Conservation (phyloP, 2,113 vertebrate genomes). For the Pygoscelis adeliae region DNA sequence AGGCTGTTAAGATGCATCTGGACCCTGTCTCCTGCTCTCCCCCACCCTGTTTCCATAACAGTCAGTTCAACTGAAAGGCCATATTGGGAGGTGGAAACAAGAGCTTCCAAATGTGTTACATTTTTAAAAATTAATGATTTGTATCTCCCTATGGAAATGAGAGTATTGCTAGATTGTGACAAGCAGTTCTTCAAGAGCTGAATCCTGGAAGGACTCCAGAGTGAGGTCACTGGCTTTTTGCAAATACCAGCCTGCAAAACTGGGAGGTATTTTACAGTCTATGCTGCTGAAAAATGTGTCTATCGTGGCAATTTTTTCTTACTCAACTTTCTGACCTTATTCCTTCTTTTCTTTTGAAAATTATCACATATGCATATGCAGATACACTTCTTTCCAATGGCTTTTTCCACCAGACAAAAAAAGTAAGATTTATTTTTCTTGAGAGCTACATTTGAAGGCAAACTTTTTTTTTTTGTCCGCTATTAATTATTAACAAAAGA, state of each 20-base stretch:
- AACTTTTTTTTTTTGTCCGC: background rate
- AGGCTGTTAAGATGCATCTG: background rate
- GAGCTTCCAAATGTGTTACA: constrained; percentile 33
- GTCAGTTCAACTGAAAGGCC: constrained; percentile 5
- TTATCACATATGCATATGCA: background rate
- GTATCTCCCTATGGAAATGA: constrained; percentile 54
- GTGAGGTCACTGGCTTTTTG: constrained; percentile 14
- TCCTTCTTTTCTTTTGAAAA: background rate
- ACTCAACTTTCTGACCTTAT: constrained; percentile 19
- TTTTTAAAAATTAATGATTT: constrained; percentile 66
- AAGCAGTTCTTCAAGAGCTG: constrained; percentile 52
- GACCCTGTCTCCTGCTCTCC: background rate
- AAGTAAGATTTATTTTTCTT: background rate
- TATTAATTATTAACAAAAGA: constrained; percentile 42
- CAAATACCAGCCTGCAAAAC: background rate
- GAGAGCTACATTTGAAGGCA: background rate
- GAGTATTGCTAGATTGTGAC: constrained; percentile 12
- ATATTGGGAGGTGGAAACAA: constrained; percentile 46
- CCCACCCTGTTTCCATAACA: constrained; percentile 8
- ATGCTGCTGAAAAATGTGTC: background rate
- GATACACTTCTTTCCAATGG: background rate
- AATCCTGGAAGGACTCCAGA: constrained; percentile 61
- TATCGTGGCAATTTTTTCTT: background rate
- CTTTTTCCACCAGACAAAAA: constrained; percentile 27
- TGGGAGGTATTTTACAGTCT: background rate